Conservation (phyloP, 2,797 vertebrate species). For the Enteromius trimaculatus region DNA sequence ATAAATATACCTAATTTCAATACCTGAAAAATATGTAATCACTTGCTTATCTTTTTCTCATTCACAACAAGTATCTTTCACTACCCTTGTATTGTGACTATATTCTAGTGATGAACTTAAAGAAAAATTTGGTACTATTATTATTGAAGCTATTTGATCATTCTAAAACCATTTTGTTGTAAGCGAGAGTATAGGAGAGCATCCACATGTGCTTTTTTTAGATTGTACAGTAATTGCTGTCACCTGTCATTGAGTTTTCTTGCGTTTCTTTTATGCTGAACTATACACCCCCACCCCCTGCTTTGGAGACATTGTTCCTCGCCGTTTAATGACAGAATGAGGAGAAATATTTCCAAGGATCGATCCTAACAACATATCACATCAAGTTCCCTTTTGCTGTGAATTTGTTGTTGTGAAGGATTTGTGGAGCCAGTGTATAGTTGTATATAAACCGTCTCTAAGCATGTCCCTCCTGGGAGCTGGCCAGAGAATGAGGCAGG, state of each 20-base stretch:
- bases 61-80: background rate
- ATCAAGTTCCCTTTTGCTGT: conserved; percentile 11
- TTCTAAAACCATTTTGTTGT: conserved; percentile 20
- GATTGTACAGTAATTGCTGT: conserved; percentile 44
- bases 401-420: conserved; percentile 29
- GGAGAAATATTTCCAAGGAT: conserved; percentile 46
- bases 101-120: background rate
- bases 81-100: background rate
- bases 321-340: conserved; percentile 48
- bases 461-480: background rate
- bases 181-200: conserved; percentile 1
- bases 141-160: background rate
- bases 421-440: conserved; percentile 15
- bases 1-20: background rate
- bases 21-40: background rate
- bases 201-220: conserved; percentile 2
- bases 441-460: conserved; percentile 20
- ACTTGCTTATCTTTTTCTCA: background rate
- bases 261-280: conserved; percentile 33
- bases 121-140: background rate
- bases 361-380: conserved; percentile 40
- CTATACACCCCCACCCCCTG: conserved; percentile 11
- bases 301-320: conserved; percentile 25
- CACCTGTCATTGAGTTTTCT: conserved; percentile 29
- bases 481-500: background rate